phyloP scores from a whole-genome alignment of 2,113 vertebrate species.

The Gorsachius goisagi region DNA sequence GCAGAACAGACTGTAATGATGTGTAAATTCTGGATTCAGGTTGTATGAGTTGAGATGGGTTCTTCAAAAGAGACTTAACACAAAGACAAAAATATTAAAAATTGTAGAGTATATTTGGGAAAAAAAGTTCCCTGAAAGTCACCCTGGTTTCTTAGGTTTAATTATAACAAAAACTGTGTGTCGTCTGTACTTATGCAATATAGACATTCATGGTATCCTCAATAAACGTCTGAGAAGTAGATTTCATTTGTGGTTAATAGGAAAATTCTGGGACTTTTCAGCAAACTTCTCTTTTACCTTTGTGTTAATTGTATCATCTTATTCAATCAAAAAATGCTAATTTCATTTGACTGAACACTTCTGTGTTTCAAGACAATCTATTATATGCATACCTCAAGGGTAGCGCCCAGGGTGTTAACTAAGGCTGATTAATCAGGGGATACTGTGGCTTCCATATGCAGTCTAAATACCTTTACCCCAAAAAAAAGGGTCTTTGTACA shows the following conservation, averaged over 20 bases:
- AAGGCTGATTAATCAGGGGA: not conserved
- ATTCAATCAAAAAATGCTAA: not conserved
- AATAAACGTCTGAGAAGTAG: not conserved
- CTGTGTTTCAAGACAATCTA: not conserved
- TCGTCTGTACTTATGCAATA: not conserved
- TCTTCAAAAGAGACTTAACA: not conserved
- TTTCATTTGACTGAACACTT: not conserved
- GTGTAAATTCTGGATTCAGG: not conserved
- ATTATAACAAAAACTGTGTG: not conserved
- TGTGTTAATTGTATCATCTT: not conserved
- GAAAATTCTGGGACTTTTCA: not conserved
- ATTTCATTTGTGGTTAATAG: not conserved
- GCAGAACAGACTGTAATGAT: not conserved
- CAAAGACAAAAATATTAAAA: not conserved
- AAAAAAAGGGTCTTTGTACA: not conserved
- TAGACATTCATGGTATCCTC: not conserved
- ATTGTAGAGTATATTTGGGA: not conserved
- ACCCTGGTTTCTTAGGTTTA: not conserved
- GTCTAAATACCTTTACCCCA: not conserved
- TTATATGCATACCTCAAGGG: too few relatives aligned
- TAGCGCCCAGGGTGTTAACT: too few relatives aligned
- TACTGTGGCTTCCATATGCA: not conserved
- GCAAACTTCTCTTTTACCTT: not conserved
- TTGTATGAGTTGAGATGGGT: not conserved
- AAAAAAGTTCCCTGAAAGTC: not conserved